Evolutionary conservation across 2,888 invertebrate genomes (phyloP), one percentile per base, ranked within the genome.

Genomic region (Diarsia mendica): DNA sequence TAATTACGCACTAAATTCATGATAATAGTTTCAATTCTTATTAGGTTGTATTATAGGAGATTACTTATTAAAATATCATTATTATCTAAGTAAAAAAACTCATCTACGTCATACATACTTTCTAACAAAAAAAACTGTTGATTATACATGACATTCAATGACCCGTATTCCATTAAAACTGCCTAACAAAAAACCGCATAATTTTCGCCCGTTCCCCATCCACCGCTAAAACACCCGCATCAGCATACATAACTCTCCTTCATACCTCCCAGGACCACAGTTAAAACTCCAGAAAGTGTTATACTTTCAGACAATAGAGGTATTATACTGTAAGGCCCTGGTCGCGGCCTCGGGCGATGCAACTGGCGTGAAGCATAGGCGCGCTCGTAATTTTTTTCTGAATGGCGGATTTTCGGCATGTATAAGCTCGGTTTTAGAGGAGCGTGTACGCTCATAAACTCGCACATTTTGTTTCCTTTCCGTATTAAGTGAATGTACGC

Each of bases 191-290:
- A 67, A 44, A 46, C 20, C 20, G 39, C 44, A 39, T 39, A 46
- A 33, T 55, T 67, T 63, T 44, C 61, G 44, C 33, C 28, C 58
- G 13, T 39, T 48, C 51, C 46, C 28, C 3, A 18, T 11, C n/a
- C 51, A 64, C 15, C 20, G 15, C 20, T 74, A 63, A 70, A 63
- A 64, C 23, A 8, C 11, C 15, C 9, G 11, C 60, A 80, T 55
- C 55, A 61, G 68, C 65, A 72, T 67, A 70, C 67, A 77, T 81
- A 73, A 77, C 73, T 82, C 64, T n/a, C 23, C 10, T 44, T 51
- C 18, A 69, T 72, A 51, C 46, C 13, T 69, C 79, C 79, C 71
- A 83, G 39, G 46, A 23, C 39, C 61, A 46, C 67, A 33, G 46
- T 77, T 44, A 73, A 79, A 80, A 71, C 48, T 63, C 55, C 51